Evolutionary conservation across 2,113 vertebrate genomes (phyloP), one percentile per base, ranked within the genome.

Genomic region (Monarcha castaneiventris): DNA sequence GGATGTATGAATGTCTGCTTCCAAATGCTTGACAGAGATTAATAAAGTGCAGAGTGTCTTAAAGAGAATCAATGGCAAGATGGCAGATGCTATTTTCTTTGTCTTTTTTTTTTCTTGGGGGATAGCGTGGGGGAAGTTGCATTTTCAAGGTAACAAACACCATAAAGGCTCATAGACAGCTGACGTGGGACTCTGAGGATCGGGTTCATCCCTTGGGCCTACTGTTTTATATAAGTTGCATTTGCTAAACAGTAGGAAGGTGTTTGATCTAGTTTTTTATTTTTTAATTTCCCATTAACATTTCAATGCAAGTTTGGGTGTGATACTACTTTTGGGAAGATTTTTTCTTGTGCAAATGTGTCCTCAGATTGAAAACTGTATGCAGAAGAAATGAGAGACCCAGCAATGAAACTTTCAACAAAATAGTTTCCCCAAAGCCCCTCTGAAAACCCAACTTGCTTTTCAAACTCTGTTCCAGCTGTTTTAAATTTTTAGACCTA

Each of bases 41-140:
- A 96, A 97, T 94, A 94, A 96, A 96, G 87, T 84, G 69, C 94
- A 85, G 67, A 84, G 94, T 49, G 94, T 72, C 82, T 94, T 81
- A 79, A 80, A 89, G 56, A 69, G 89, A 90, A 89, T 93, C 82
- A 72, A 43, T 93, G 89, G 43, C n/a, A 74, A 82, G 85, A 77
- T 87, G 89, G 87, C 86, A 94, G 79, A 44, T 92, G 84, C 56
- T 96, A 37, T 93, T 94, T 93, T 78, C 89, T 82, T 94, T 44
- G 44, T 39, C 41, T 15, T 74, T 71, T 63, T 22, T 72, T 48
- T 58, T 59, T 17, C 22, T 44, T 30, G 46, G 15, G 41, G 16
- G 13, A 1, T 41, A 12, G 39, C 0, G 1, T 29, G 51, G 48
- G 43, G 37, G 19, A 77, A 54, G 63, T 48, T 88, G 33, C 30